Conservation (phyloP, 1,140 invertebrate genomes). For the Drosophila setifemur region DNA sequence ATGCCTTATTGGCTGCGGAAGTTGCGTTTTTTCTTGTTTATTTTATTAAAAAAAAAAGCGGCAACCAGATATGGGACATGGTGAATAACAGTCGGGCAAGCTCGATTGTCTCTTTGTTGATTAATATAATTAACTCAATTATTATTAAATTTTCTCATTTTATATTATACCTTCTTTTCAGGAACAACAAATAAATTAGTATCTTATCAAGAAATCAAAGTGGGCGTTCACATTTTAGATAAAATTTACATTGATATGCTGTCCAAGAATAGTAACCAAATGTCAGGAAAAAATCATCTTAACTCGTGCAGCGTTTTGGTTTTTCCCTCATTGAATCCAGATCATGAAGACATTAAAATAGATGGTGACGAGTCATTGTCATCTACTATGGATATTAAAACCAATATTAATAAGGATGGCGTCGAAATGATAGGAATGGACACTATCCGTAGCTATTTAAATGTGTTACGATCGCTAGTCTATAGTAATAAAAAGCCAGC, state of each 20-base stretch:
- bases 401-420: slow-evolving; percentile 87
- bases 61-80: too few relatives aligned
- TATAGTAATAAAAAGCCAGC: slow-evolving; percentile 97
- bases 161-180: slow-evolving; percentile 9
- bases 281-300: slow-evolving; percentile 84
- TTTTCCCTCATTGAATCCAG: slow-evolving; percentile 96
- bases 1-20: too few relatives aligned
- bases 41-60: too few relatives aligned
- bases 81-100: too few relatives aligned
- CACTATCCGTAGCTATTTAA: slow-evolving; percentile 90
- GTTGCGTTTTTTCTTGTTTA: too few relatives aligned
- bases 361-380: slow-evolving; percentile 75
- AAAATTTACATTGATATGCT: slow-evolving; percentile 58
- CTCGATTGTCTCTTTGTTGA: not conserved
- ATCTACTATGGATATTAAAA: slow-evolving; percentile 78
- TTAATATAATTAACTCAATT: not conserved
- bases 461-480: slow-evolving; percentile 92
- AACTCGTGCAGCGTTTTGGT: slow-evolving; percentile 96
- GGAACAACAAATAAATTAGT: slow-evolving; percentile 77
- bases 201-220: slow-evolving; percentile 79
- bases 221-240: slow-evolving; percentile 76
- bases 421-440: slow-evolving; percentile 92
- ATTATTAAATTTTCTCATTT: not conserved
- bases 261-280: slow-evolving; percentile 73
- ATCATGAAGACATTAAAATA: slow-evolving; percentile 89